A percentile compares a stretch with the other conserved stretches of the same genome.
These are phyloP conservation scores for Hypocryptadius cinnamomeus DNA, from an alignment of 2,113 vertebrate species.

Conservation along the genomic window DNA sequence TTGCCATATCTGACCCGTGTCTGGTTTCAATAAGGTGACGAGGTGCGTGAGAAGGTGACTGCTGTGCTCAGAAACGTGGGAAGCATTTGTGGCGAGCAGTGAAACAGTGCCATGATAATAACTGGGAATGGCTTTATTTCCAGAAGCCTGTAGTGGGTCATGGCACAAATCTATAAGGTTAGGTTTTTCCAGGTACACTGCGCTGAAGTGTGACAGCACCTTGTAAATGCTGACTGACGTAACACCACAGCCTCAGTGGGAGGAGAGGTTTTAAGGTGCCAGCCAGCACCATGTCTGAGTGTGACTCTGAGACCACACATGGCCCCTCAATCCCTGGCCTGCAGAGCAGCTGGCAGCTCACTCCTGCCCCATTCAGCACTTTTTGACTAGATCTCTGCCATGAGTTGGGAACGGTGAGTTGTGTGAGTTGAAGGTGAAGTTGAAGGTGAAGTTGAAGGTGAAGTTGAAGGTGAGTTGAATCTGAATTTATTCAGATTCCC, in stretches of 20 bases:
- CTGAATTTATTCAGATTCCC: neutral
- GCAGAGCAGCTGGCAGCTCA: accelerated
- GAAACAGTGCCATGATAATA: neutral
- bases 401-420: neutral
- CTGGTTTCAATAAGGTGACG: neutral
- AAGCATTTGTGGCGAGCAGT: neutral
- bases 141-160: neutral
- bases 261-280: neutral
- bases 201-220: neutral
- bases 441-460: neutral
- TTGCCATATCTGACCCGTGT: neutral
- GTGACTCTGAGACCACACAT: neutral
- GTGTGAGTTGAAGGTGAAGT: neutral
- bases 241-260: neutral
- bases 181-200: neutral
- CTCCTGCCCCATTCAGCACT: neutral
- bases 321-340: neutral
- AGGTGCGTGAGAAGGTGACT: neutral
- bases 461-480: too few species aligned
- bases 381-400: neutral
- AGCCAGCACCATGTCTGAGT: neutral
- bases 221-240: neutral
- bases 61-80: neutral
- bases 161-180: neutral
- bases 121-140: neutral